Conservation (phyloP, 2,888 invertebrate species). For the Parnassius apollo region DNA sequence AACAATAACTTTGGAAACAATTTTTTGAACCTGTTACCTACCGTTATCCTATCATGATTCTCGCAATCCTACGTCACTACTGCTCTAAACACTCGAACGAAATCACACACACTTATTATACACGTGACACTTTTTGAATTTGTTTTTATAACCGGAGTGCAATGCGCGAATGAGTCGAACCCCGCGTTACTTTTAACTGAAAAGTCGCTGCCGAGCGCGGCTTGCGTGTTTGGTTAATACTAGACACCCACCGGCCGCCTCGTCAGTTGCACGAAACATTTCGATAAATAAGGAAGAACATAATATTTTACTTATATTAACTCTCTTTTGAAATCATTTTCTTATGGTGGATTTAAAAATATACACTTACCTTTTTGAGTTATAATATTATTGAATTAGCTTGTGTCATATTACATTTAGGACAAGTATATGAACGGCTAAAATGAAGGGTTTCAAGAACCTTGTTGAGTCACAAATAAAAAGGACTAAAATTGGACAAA, state of each 20-base stretch:
- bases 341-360: too few relatives aligned
- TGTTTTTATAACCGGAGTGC: conserved; percentile 16
- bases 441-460: too few relatives aligned
- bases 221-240: conserved; percentile 65
- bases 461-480: too few relatives aligned
- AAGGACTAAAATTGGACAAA: too few relatives aligned
- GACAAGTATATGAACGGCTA: too few relatives aligned
- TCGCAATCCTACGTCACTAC: conserved; percentile 17
- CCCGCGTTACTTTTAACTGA: conserved; percentile 70
- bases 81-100: not conserved
- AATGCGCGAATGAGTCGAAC: conserved; percentile 55
- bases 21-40: conserved; percentile 10
- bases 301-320: too few relatives aligned
- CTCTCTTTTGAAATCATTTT: too few relatives aligned
- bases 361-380: too few relatives aligned
- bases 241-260: conserved; percentile 59
- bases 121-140: conserved; percentile 18
- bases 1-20: not conserved
- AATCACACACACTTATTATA: conserved; percentile 10
- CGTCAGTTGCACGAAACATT: conserved; percentile 58
- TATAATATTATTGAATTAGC: too few relatives aligned
- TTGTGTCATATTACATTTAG: too few relatives aligned
- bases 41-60: conserved; percentile 9
- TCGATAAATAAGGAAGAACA: conserved; percentile 19
- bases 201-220: conserved; percentile 63